These are phyloP conservation scores for Hydra vulgaris DNA, from an alignment of 30 jellyfish, hydroid and myxozoan genomes.

Conservation along the genomic window DNA sequence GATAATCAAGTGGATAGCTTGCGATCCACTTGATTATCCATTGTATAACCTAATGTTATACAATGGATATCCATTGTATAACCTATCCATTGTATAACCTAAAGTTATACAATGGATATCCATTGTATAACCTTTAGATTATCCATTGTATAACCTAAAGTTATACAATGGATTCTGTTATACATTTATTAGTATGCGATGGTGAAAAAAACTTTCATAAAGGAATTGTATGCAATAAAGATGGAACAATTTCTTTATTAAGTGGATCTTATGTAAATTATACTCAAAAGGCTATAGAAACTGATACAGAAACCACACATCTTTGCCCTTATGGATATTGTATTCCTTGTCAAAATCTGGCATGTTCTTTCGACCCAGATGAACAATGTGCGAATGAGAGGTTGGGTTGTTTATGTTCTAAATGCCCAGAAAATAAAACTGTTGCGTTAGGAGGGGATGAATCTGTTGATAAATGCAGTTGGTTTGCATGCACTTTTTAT, in stretches of 20 bases:
- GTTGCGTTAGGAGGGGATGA: conserved; percentile 3
- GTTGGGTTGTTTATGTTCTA: not conserved
- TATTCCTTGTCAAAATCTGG: not conserved
- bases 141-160: too few relatives aligned
- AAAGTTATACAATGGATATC: too few relatives aligned
- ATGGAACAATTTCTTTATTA: not conserved
- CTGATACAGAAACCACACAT: not conserved
- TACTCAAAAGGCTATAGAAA: not conserved
- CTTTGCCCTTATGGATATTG: not conserved
- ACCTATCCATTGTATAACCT: too few relatives aligned
- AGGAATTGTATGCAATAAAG: not conserved
- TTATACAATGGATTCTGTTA: too few relatives aligned
- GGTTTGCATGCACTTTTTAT: not conserved
- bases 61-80: too few relatives aligned
- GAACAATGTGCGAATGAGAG: conserved; percentile 4
- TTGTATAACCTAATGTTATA: too few relatives aligned
- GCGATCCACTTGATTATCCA: too few relatives aligned
- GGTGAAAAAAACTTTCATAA: not conserved
- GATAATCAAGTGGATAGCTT: not conserved
- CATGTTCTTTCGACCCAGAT: not conserved
- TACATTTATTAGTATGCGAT: too few relatives aligned
- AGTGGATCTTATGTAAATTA: not conserved
- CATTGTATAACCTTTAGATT: too few relatives aligned
- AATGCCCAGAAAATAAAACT: not conserved
- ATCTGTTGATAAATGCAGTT: not conserved